These are phyloP conservation scores for Agrotis exclamationis DNA, from an alignment of 2,888 invertebrate species.

Conservation along the genomic window DNA sequence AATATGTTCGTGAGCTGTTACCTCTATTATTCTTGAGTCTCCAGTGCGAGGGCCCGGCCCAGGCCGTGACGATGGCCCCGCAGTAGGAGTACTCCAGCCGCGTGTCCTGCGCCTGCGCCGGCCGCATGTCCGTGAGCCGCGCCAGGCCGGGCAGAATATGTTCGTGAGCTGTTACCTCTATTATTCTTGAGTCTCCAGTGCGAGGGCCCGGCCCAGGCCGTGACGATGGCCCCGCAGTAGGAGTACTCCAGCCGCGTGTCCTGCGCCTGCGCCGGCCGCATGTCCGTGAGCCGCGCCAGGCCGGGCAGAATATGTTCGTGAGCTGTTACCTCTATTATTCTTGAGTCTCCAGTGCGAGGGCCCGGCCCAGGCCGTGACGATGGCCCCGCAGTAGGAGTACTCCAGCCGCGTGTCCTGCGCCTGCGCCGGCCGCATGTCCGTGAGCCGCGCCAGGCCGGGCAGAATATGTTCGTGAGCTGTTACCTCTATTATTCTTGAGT, in stretches of 20 bases:
- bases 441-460: constrained; percentile 73
- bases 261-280: constrained; percentile 86
- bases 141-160: constrained; percentile 10
- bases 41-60: constrained; percentile 9
- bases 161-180: neutral
- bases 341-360: neutral
- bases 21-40: neutral
- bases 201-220: constrained; percentile 12
- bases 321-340: neutral
- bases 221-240: constrained; percentile 12
- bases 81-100: constrained; percentile 8
- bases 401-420: constrained; percentile 60
- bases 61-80: constrained; percentile 12
- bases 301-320: neutral
- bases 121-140: constrained; percentile 91
- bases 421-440: constrained; percentile 90
- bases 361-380: constrained; percentile 10
- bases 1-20: neutral
- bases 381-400: constrained; percentile 12
- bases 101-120: constrained; percentile 72
- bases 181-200: neutral
- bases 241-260: neutral
- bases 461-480: too few relatives aligned
- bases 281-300: constrained; percentile 85
- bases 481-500: neutral